Base-by-base conservation (phyloP, 1,140 invertebrate genomes). In the Caenorhabditis tropicalis region DNA sequence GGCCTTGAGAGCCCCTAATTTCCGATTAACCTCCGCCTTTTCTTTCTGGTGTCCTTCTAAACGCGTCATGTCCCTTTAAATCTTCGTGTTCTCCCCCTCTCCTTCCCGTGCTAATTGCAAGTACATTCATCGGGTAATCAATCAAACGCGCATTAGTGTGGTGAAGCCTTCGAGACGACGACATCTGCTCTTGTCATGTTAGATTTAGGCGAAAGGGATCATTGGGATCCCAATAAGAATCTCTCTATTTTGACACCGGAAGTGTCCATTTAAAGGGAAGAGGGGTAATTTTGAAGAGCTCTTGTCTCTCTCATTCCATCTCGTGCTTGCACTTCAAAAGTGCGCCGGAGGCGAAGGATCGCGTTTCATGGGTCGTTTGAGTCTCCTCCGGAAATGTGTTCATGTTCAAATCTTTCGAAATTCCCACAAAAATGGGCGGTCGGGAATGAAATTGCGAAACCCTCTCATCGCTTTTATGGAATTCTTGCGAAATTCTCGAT, bases 91-190 rank as follows among this genome's bases (percentile, higher is more conserved):
- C 24, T 12, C 19, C 6, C 24, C 24, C 48, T 31, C 19, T 29
- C 15, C 29, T 16, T 24, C 6, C 33, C 15, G 21, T 79, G 29
- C 46, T 81, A 51, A 81, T 81, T 56, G 51, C 46, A 31, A 43
- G 39, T 2, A 15, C 39, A 31, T 5, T 31, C 29, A 12, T 10
- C 27, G 1, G 43, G 19, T 74, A 74, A 74, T 74, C 65, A 74
- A 74, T 74, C 65, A 74, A 74, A 74, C 24, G n/a, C 33, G 65
- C 65, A 74, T 74, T 74, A 74, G 29, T 9, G n/a, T 6, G 49
- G 49, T 21, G 49, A 46, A 46, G 2, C 43, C 43, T 9, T 12
- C 43, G 51, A n/a, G 27, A 31, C 6, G 53, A 0, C 10, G 51
- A 53, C 53, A 24, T 58, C 53, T 58, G 53, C 53, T 58, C 48